Evolutionary conservation across 2,797 vertebrate species (phyloP).

Genomic region (Hylomyscus alleni): DNA sequence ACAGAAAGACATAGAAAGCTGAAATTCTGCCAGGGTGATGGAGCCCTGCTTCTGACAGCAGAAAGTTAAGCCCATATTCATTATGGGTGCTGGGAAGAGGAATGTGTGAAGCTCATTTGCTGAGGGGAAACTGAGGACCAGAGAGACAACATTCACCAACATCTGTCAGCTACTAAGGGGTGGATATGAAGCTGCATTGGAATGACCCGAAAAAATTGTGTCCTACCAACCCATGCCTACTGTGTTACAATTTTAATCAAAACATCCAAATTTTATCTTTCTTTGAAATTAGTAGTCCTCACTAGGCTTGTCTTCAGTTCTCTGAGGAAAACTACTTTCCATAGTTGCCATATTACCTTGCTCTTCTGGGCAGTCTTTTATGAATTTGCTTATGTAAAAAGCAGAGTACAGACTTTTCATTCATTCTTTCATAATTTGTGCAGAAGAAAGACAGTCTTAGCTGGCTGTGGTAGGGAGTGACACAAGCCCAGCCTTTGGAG

Average conservation of each 20-base stretch:
- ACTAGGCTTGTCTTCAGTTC: neutral
- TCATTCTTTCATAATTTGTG: neutral
- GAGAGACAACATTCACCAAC: neutral
- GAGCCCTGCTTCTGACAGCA: neutral
- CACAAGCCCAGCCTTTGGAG: neutral
- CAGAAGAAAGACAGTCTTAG: neutral
- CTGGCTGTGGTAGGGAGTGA: neutral
- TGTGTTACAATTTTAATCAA: neutral
- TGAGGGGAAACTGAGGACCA: neutral
- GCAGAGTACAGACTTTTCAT: neutral
- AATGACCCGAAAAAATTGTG: neutral
- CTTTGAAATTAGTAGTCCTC: neutral
- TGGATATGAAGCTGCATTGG: neutral
- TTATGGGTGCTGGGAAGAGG: too few relatives aligned
- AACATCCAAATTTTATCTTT: neutral
- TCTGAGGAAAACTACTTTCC: conserved; percentile 19
- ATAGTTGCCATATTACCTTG: neutral
- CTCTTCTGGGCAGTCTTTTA: conserved; percentile 5
- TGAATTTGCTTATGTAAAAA: conserved; percentile 28
- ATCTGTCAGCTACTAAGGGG: neutral
- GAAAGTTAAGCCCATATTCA: neutral
- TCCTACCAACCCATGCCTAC: neutral
- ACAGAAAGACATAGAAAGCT: neutral
- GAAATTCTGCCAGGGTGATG: neutral
- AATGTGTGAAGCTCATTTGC: neutral